A percentile compares a stretch with the other conserved stretches of the same genome.
Evolutionary conservation across 2,797 vertebrate species (phyloP).

Genomic region (Sebastes flavidus): DNA sequence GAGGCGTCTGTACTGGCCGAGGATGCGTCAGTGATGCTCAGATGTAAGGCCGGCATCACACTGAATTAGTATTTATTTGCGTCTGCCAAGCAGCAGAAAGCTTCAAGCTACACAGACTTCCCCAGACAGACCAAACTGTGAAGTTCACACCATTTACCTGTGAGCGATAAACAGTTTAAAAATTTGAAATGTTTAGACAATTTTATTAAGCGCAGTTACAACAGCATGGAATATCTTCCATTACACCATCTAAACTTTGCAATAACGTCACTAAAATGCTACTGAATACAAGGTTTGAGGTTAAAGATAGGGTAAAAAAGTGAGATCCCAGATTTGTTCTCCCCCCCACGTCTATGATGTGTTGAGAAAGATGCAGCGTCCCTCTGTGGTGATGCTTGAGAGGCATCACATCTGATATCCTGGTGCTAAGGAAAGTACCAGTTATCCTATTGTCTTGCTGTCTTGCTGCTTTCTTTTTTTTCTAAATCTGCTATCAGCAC

Average conservation of each 20-base stretch:
- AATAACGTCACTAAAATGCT: not conserved
- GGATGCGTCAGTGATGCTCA: not conserved
- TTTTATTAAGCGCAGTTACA: not conserved
- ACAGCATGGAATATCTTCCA: not conserved
- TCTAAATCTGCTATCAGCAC: not conserved
- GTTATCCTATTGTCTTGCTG: not conserved
- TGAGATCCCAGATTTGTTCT: not conserved
- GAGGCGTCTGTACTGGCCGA: not conserved
- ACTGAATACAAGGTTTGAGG: not conserved
- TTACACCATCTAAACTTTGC: not conserved
- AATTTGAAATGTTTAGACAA: not conserved
- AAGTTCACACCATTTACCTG: not conserved
- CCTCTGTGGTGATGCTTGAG: not conserved
- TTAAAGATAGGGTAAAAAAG: not conserved
- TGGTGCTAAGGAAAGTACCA: not conserved
- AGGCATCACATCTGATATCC: constrained; percentile 7
- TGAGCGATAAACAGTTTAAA: not conserved
- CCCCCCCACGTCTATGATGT: not conserved
- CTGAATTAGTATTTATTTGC: not conserved
- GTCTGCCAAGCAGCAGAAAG: not conserved
- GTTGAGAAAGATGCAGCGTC: not conserved
- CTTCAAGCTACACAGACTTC: not conserved
- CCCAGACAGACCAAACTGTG: not conserved
- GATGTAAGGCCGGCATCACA: not conserved
- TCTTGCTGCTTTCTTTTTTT: not conserved